Evolutionary conservation across 1,140 invertebrate species (phyloP).

Genomic region (Pantala flavescens): DNA sequence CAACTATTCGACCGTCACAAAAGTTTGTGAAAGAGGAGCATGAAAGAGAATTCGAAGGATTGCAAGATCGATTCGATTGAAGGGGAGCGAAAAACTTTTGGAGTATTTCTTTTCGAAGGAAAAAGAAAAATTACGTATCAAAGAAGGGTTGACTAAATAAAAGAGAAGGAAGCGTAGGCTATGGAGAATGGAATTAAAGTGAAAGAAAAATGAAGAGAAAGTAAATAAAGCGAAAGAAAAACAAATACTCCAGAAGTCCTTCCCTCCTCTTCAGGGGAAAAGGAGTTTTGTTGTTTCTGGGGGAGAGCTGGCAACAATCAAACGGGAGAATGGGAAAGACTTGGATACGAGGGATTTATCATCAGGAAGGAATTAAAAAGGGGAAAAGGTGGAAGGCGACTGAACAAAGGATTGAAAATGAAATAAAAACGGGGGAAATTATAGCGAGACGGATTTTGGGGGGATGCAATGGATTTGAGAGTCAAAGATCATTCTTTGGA

Average conservation of each 20-base stretch:
- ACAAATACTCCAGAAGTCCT: no score
- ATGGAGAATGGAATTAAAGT: neutral
- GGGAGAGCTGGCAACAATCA: no score
- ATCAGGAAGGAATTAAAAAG: no score
- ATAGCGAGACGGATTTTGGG: no score
- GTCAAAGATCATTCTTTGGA: no score
- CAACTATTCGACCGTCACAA: neutral
- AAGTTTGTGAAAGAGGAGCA: neutral
- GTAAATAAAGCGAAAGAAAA: neutral
- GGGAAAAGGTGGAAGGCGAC: neutral
- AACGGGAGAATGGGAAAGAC: no score
- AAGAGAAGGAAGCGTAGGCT: neutral
- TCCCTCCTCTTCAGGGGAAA: neutral
- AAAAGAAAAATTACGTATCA: neutral
- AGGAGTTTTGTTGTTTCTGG: neutral
- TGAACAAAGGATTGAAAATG: no score
- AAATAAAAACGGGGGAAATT: no score
- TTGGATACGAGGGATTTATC: no score
- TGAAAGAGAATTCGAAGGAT: neutral
- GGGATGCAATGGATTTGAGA: no score
- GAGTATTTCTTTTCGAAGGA: neutral
- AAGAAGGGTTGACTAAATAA: no score
- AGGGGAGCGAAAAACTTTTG: neutral
- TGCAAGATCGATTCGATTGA: neutral
- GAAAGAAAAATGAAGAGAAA: neutral